Evolutionary conservation across 2,797 vertebrate species (phyloP), one percentile per base, ranked within the genome.

Genomic region (Schizopygopsis pylzovi): DNA sequence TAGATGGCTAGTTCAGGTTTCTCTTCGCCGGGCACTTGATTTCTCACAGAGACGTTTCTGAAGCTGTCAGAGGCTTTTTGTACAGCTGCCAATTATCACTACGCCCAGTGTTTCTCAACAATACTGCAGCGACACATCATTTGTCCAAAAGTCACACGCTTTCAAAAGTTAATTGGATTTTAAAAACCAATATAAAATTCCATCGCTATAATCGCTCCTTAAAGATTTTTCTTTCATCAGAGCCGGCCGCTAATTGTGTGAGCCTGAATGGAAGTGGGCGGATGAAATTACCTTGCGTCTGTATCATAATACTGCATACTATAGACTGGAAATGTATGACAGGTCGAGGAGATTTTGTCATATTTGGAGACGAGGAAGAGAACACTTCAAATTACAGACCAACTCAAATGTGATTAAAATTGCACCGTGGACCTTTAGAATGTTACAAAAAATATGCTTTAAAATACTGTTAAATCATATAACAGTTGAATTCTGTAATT

Each of bases 121-220:
- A 95, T 95, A 93, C 91, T 93, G 93, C 92, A 91, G 94, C 91
- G 89, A 93, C 87, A 91, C 85, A 91, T 92, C 92, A 87, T 94
- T 94, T 92, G 92, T 93, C 90, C 90, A 92, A 93, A 94, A 95
- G 92, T 92, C 93, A 92, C 92, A 83, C 84, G 93, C 93, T 93
- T 94, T 93, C 92, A 92, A 92, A 93, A 95, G 92, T 94, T 95
- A 95, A 96, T 95, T 95, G 93, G 93, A 93, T 95, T 95, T 95
- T 93, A 93, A 93, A 94, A 95, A 94, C 92, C 93, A 93, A 93
- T 94, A 93, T 92, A 93, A 94, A 94, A 94, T 93, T 92, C 93
- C 92, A 92, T 93, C 88, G 80, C 90, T 93, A 94, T 93, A 93
- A 94, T 94, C 93, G 92, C 88, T 93, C 93, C 91, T 93, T 91